phyloP scores from a whole-genome alignment of 2,113 vertebrate genomes.

The Thalassarche chlororhynchos region DNA sequence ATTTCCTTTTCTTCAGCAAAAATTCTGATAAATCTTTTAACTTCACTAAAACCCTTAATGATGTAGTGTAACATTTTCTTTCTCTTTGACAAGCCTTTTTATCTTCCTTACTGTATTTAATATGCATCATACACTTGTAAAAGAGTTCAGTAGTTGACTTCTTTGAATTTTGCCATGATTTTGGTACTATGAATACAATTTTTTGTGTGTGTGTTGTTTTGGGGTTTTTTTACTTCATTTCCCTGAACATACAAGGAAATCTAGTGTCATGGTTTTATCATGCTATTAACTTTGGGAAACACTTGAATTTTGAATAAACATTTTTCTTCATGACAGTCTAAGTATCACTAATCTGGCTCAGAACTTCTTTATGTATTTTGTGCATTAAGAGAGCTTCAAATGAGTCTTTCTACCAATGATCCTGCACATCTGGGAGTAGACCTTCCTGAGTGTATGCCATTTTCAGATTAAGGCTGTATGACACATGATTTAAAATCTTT shows the following conservation, averaged over 20 bases:
- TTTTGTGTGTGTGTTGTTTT: neutral
- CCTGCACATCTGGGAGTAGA: neutral
- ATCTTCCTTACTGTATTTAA: neutral
- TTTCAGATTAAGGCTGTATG: neutral
- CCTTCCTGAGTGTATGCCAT: neutral
- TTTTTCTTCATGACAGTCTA: neutral
- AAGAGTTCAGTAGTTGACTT: neutral
- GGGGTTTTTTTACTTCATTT: neutral
- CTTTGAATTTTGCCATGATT: neutral
- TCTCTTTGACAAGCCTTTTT: slow-evolving; percentile 3
- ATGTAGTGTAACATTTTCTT: neutral
- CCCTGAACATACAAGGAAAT: neutral
- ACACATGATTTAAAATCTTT: neutral
- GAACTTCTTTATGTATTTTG: neutral
- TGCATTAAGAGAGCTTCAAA: neutral
- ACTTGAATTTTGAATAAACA: neutral
- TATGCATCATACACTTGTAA: neutral
- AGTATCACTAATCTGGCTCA: neutral
- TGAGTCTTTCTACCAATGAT: neutral
- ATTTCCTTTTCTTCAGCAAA: neutral
- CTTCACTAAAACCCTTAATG: slow-evolving; percentile 56
- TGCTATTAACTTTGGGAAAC: neutral
- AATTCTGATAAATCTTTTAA: slow-evolving; percentile 19
- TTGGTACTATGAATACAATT: neutral
- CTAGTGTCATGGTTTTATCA: neutral